phyloP scores from a whole-genome alignment of 2,797 vertebrate genomes.

The Phylloscopus collybita region DNA sequence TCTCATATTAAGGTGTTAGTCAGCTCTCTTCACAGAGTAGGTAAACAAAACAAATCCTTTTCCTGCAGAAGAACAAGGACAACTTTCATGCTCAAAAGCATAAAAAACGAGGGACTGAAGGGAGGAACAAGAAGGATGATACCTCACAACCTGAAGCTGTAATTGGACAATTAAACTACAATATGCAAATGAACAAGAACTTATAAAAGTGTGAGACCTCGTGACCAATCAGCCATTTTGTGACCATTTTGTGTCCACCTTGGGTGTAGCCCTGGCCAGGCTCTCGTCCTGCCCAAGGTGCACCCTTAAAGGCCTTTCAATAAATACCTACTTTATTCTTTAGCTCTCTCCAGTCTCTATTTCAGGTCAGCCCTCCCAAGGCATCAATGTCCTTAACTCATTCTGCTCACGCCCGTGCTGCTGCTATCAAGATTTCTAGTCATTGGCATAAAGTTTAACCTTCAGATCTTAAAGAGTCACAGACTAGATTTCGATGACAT shows the following conservation, averaged over 20 bases:
- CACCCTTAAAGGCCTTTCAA: background rate
- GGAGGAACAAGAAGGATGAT: background rate
- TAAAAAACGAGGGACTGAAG: background rate
- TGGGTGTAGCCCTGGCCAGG: background rate
- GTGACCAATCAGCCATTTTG: background rate
- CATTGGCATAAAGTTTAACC: conserved; percentile 47
- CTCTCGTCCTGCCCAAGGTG: background rate
- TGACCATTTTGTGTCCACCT: background rate
- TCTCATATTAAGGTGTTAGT: background rate
- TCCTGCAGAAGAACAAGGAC: background rate
- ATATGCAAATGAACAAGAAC: background rate
- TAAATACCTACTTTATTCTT: background rate
- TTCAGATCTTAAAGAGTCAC: conserved; percentile 21
- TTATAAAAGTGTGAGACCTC: background rate
- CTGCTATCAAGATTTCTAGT: conserved; percentile 27
- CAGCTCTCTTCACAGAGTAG: background rate
- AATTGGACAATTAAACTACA: background rate
- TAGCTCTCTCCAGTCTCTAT: background rate
- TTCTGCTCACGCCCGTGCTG: conserved; percentile 7
- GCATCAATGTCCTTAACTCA: background rate
- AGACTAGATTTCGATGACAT: background rate
- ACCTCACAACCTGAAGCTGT: background rate
- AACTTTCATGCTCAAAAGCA: background rate
- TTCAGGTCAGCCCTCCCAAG: background rate
- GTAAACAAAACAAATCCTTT: background rate